These are phyloP conservation scores for Mythimna loreyi DNA, from an alignment of 2,888 invertebrate species.

Conservation along the genomic window DNA sequence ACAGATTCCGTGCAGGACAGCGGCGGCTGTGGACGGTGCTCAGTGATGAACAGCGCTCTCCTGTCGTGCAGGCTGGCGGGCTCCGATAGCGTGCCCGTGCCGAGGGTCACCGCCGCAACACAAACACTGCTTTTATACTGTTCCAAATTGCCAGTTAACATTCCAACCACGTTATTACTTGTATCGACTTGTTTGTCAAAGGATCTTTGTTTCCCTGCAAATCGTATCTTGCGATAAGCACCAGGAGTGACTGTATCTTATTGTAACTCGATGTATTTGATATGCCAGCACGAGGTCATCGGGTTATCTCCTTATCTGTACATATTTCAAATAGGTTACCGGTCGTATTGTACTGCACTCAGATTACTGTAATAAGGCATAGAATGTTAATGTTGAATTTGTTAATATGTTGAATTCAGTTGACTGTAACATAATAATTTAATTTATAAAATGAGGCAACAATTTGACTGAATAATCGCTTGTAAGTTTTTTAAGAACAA, in stretches of 20 bases:
- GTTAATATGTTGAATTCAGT: too few relatives aligned
- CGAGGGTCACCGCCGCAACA: not conserved
- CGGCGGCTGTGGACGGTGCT: not conserved
- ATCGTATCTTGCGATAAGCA: conserved; percentile 25
- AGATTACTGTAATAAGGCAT: not conserved
- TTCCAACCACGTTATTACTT: conserved; percentile 33
- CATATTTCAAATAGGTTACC: conserved; percentile 15
- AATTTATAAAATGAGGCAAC: too few relatives aligned
- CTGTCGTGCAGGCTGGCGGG: not conserved
- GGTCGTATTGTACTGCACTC: not conserved
- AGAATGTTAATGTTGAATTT: not conserved
- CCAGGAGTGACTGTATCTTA: conserved; percentile 11
- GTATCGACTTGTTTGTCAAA: conserved; percentile 31
- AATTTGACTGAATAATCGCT: too few relatives aligned
- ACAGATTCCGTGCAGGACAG: not conserved
- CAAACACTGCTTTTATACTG: conserved; percentile 20
- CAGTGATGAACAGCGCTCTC: not conserved
- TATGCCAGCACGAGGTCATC: conserved; percentile 10
- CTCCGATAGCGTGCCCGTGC: not conserved
- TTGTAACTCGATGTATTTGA: conserved; percentile 4
- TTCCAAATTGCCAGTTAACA: conserved; percentile 19
- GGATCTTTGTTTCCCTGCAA: conserved; percentile 42
- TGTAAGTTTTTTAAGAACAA: too few relatives aligned
- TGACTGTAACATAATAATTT: too few relatives aligned
- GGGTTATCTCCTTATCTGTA: conserved; percentile 34